Percentiles rank a stretch among this genome's conserved stretches.
Evolutionary conservation across 2,888 invertebrate species (phyloP).

Genomic region (Zootermopsis nevadensis): DNA sequence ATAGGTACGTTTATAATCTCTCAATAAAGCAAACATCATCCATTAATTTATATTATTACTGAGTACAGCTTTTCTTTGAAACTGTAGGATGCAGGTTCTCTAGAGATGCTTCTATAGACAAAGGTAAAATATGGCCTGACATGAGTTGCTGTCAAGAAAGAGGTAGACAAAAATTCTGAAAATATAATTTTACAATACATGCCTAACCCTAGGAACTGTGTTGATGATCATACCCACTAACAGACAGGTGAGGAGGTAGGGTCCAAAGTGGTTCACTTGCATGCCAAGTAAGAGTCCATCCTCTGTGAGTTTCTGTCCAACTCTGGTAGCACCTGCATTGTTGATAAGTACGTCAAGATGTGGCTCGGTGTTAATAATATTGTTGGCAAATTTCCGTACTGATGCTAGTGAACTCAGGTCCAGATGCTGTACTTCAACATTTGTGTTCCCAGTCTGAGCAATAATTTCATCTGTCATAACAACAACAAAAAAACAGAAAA

Average conservation of each 20-base stretch:
- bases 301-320: constrained; percentile 67
- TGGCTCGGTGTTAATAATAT: constrained; percentile 67
- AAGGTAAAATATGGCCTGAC: no score
- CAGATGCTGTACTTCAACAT: constrained; percentile 63
- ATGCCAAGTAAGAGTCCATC: constrained; percentile 76
- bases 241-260: not conserved
- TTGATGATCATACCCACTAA: not conserved
- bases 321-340: constrained; percentile 71
- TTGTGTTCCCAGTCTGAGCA: constrained; percentile 59
- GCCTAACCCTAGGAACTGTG: no score
- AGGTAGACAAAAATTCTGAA: no score
- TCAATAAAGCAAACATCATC: no score
- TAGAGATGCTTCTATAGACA: no score
- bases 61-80: no score
- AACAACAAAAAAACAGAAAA: not conserved
- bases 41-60: no score
- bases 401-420: constrained; percentile 69
- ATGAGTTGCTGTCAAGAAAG: no score
- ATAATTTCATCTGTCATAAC: constrained; percentile 58
- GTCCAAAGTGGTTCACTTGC: constrained; percentile 63
- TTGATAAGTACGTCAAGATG: constrained; percentile 73
- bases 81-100: no score
- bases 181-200: no score
- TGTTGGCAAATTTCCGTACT: constrained; percentile 72
- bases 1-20: no score